phyloP scores from a whole-genome alignment of 2,113 vertebrate species.

The Coturnix japonica region DNA sequence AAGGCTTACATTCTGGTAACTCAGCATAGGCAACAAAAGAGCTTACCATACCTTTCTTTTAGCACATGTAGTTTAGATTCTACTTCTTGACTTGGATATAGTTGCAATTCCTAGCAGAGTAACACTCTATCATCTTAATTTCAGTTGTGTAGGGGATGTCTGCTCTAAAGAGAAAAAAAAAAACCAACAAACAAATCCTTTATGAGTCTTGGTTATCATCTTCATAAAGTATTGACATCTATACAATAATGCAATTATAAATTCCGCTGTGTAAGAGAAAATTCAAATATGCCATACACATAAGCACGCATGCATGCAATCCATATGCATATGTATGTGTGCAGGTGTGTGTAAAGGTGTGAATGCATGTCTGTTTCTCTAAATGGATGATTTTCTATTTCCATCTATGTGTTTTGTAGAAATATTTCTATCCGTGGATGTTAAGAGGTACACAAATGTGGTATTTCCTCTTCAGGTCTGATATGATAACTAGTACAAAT shows the following conservation, averaged over 20 bases:
- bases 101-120: not conserved
- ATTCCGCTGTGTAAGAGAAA: not conserved
- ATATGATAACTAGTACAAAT: not conserved
- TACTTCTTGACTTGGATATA: not conserved
- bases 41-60: not conserved
- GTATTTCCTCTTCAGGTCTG: not conserved
- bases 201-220: not conserved
- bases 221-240: not conserved
- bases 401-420: not conserved
- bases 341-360: not conserved
- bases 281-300: not conserved
- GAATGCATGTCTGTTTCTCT: not conserved
- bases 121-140: not conserved
- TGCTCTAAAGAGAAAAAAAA: not conserved
- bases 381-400: not conserved
- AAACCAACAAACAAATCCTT: not conserved
- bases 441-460: not conserved
- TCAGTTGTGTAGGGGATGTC: not conserved
- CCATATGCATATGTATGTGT: not conserved
- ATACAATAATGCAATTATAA: not conserved
- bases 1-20: not conserved
- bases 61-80: not conserved
- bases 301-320: rapidly evolving
- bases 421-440: not conserved
- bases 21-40: not conserved